Base-by-base conservation (phyloP, 2,113 vertebrate genomes). In the Galeopterus variegatus region DNA sequence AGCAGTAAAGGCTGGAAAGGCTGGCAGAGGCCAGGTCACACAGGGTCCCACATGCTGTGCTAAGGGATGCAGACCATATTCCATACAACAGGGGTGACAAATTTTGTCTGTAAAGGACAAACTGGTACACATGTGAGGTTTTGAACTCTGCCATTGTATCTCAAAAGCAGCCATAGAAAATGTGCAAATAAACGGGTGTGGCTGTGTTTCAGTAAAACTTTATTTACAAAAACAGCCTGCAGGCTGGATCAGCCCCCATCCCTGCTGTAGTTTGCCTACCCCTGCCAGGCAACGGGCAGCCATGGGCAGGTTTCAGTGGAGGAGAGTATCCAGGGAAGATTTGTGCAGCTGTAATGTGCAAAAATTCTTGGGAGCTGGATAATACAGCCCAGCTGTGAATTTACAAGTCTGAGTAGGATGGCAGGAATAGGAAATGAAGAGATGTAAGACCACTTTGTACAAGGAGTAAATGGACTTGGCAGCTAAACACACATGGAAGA, bases 1-100 rank as follows among this genome's bases (percentile, higher is more conserved):
- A 52, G 69, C 8, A 24, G 15, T 33, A 72, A 58, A 41, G 60
- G 7, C 24, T 6, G 15, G 36, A 72, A 58, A 41, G 60, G 7
- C 24, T 6, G 10, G 2, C 6, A 1, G 23, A 31, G 23, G 21
- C 3, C 1, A 4, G 4, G 24, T 80, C 9, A 8, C 5, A 5
- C 0, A 6, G 28, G 88, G 6, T 8, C 10, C 70, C 45, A 7
- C 1, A 31, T 8, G 6, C 21, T 14, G 11, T 60, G 24, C 36
- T 67, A 6, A 54, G 75, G 67, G 5, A 77, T 26, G 3, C 14
- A 7, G 21, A 67, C 18, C 28, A 48, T 9, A 33, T 48, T 64
- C 36, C 7, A 3, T 24, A 33, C 2, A 6, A 26, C 48, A 67
- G 48, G 7, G 7, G 18, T 56, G 19, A 17, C 54, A 58, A 67